Percentiles rank a stretch among this genome's conserved stretches.
Evolutionary conservation across 2,797 vertebrate genomes (phyloP).

Genomic region (Oceanodroma leucorhoa): DNA sequence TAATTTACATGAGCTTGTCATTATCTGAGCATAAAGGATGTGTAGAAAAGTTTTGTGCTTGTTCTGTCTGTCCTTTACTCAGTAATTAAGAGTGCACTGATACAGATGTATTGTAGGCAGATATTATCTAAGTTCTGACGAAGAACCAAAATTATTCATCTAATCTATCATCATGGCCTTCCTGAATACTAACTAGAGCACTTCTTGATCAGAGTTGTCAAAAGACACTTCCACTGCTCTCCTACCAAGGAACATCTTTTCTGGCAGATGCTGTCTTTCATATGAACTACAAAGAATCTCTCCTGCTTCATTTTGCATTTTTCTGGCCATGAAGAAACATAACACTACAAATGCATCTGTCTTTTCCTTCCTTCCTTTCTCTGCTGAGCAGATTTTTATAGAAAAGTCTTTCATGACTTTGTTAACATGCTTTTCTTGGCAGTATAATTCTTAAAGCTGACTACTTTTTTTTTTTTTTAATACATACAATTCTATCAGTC

Average conservation of each 20-base stretch:
- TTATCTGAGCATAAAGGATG: not conserved
- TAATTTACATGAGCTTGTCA: not conserved
- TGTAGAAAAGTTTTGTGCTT: slow-evolving; percentile 6
- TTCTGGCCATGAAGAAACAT: slow-evolving; percentile 3
- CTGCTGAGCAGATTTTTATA: not conserved
- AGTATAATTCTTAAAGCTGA: not conserved
- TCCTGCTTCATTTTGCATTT: slow-evolving; percentile 1
- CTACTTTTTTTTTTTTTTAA: not conserved
- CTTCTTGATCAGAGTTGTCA: slow-evolving; percentile 71
- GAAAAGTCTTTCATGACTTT: not conserved
- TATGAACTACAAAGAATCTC: slow-evolving; percentile 13
- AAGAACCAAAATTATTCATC: slow-evolving; percentile 68
- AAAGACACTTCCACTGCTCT: slow-evolving; percentile 55
- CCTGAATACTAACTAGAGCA: slow-evolving; percentile 64
- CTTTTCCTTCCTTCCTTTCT: not conserved
- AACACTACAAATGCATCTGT: not conserved
- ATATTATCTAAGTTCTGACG: slow-evolving; percentile 59
- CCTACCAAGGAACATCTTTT: slow-evolving; percentile 11
- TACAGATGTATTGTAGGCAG: slow-evolving; percentile 57
- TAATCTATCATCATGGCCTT: slow-evolving; percentile 57
- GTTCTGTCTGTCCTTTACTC: slow-evolving; percentile 29
- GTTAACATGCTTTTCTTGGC: not conserved
- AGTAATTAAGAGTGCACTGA: slow-evolving; percentile 54
- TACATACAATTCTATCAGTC: not conserved
- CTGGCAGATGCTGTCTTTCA: slow-evolving; percentile 50